A percentile compares a stretch with the other conserved stretches of the same genome.
These are phyloP conservation scores for Penaeus chinensis DNA, from an alignment of 1,140 invertebrate genomes.

Conservation along the genomic window DNA sequence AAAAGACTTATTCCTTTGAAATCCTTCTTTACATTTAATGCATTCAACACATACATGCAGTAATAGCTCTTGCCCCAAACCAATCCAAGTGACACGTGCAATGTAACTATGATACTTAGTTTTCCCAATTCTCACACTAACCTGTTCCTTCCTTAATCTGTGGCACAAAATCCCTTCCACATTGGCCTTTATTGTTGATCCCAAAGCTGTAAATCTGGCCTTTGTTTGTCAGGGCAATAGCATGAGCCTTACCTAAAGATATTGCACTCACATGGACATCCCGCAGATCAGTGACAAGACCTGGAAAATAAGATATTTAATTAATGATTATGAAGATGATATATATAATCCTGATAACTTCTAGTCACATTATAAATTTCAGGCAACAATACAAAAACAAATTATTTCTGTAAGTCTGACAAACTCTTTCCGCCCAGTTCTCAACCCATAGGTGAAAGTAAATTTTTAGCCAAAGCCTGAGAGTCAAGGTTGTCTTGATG, in stretches of 20 bases:
- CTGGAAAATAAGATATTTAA: constrained; percentile 62
- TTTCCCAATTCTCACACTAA: constrained; percentile 36
- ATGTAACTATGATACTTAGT: no score
- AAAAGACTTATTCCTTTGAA: no score
- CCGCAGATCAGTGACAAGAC: constrained; percentile 75
- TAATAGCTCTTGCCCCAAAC: no score
- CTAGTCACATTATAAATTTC: not conserved
- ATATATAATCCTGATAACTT: not conserved
- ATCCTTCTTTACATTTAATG: no score
- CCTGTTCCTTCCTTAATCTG: constrained; percentile 55
- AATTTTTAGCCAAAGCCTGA: no score
- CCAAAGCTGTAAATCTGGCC: constrained; percentile 96
- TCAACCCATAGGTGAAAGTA: no score
- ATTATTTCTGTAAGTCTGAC: no score
- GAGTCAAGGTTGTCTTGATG: no score
- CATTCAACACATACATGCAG: no score
- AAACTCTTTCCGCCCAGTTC: no score
- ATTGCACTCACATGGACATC: constrained; percentile 86
- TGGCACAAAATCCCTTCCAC: constrained; percentile 84
- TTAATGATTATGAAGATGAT: not conserved
- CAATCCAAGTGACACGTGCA: no score
- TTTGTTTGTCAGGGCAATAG: constrained; percentile 86
- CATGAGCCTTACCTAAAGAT: constrained; percentile 94
- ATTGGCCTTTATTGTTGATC: constrained; percentile 98
- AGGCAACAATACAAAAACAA: no score